Percentiles rank a stretch among this genome's conserved stretches.
These are phyloP conservation scores for Speoplatyrhinus poulsoni DNA, from an alignment of 2,113 vertebrate species.

Conservation along the genomic window DNA sequence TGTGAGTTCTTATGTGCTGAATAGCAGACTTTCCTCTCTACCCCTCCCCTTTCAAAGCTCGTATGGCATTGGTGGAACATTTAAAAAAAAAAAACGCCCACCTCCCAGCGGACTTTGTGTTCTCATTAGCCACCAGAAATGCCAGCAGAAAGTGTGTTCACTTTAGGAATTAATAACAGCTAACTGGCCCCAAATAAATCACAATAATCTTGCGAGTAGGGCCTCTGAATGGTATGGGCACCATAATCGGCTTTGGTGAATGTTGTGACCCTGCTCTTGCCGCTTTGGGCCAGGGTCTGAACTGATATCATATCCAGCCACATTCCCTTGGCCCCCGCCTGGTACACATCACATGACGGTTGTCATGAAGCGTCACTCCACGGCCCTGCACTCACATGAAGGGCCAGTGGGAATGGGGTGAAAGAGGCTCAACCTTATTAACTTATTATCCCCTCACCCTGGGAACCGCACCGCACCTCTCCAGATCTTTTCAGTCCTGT, in stretches of 20 bases:
- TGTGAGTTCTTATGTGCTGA: not conserved
- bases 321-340: slow-evolving; percentile 44
- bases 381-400: slow-evolving; percentile 63
- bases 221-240: slow-evolving; percentile 50
- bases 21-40: no score
- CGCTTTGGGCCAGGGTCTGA: slow-evolving; percentile 58
- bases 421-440: slow-evolving; percentile 62
- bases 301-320: slow-evolving; percentile 74
- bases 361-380: slow-evolving; percentile 50
- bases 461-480: slow-evolving; percentile 56
- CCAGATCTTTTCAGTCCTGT: slow-evolving; percentile 50
- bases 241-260: slow-evolving; percentile 74
- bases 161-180: slow-evolving; percentile 75
- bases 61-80: no score
- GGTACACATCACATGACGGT: slow-evolving; percentile 69
- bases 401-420: slow-evolving; percentile 57
- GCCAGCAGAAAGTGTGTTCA: slow-evolving; percentile 60
- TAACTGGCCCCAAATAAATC: slow-evolving; percentile 74
- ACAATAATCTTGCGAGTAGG: slow-evolving; percentile 59
- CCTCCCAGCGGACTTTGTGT: slow-evolving; percentile 27
- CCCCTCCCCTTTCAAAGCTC: no score
- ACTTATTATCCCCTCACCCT: slow-evolving; percentile 74
- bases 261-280: slow-evolving; percentile 67
- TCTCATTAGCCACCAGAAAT: slow-evolving; percentile 75
- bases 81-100: no score